A percentile compares a stretch with the other conserved stretches of the same genome.
These are phyloP conservation scores for Bucorvus abyssinicus DNA, from an alignment of 2,797 vertebrate species.

Conservation along the genomic window DNA sequence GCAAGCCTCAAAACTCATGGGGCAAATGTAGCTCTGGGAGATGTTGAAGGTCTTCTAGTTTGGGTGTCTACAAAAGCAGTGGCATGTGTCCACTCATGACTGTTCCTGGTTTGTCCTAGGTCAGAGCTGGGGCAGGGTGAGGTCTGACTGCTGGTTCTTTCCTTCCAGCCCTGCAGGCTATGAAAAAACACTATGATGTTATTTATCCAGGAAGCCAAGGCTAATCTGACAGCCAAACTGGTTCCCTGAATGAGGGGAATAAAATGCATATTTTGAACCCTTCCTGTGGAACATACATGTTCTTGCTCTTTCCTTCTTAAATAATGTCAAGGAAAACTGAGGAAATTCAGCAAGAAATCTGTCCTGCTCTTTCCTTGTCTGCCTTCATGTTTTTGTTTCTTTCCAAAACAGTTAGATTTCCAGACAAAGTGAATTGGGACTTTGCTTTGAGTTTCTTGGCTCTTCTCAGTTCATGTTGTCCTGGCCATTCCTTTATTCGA, in stretches of 20 bases:
- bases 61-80: neutral
- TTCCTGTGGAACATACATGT: neutral
- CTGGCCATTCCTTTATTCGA: constrained; percentile 26
- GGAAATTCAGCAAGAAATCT: constrained; percentile 16
- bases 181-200: neutral
- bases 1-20: neutral
- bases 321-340: neutral
- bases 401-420: constrained; percentile 59
- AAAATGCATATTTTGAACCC: neutral
- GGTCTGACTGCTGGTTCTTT: neutral
- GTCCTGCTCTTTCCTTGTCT: constrained; percentile 7
- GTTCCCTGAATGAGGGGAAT: neutral
- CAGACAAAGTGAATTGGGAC: constrained; percentile 18
- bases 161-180: neutral
- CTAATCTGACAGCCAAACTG: neutral
- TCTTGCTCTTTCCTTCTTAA: neutral
- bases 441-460: constrained; percentile 56
- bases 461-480: constrained; percentile 17
- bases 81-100: neutral
- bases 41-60: neutral
- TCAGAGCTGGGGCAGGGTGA: neutral
- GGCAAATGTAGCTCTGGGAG: neutral
- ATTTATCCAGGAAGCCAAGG: neutral
- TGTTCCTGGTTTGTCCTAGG: neutral
- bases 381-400: constrained; percentile 36